Conservation (phyloP, 2,113 vertebrate genomes). For the Dasypus novemcinctus region DNA sequence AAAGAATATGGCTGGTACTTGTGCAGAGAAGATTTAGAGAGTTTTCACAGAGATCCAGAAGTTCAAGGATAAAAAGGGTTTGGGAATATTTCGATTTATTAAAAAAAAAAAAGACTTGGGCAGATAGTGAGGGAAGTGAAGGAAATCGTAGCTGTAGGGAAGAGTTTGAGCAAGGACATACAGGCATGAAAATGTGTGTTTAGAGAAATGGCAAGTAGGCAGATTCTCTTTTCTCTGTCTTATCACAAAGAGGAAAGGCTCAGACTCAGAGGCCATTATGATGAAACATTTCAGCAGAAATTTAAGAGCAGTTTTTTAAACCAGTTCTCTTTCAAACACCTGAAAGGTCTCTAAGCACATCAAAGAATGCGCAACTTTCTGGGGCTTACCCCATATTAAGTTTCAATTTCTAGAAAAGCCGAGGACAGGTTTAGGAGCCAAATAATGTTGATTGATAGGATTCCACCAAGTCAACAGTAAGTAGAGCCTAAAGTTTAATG, state of each 20-base stretch:
- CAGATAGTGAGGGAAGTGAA: neutral
- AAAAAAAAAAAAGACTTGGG: neutral
- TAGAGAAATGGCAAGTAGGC: neutral
- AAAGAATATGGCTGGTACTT: neutral
- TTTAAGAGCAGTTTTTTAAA: slow-evolving; percentile 32
- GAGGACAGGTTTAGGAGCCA: slow-evolving; percentile 35
- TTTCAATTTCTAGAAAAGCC: slow-evolving; percentile 47
- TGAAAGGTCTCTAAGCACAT: slow-evolving; percentile 60
- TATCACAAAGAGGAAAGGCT: neutral
- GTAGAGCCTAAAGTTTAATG: neutral
- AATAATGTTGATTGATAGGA: slow-evolving; percentile 21
- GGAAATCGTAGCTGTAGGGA: neutral
- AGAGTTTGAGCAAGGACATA: neutral
- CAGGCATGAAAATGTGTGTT: neutral
- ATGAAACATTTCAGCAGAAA: slow-evolving; percentile 38
- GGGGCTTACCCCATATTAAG: slow-evolving; percentile 45
- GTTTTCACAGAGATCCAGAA: neutral
- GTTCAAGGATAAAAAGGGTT: neutral
- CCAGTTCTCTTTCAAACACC: slow-evolving; percentile 52
- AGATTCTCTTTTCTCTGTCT: neutral
- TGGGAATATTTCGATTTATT: neutral
- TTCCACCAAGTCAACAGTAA: slow-evolving; percentile 34
- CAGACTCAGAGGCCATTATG: neutral
- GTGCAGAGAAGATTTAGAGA: neutral
- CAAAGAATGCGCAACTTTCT: slow-evolving; percentile 32